phyloP scores from a whole-genome alignment of 2,797 vertebrate genomes.

The Hypotaenidia philippensis region DNA sequence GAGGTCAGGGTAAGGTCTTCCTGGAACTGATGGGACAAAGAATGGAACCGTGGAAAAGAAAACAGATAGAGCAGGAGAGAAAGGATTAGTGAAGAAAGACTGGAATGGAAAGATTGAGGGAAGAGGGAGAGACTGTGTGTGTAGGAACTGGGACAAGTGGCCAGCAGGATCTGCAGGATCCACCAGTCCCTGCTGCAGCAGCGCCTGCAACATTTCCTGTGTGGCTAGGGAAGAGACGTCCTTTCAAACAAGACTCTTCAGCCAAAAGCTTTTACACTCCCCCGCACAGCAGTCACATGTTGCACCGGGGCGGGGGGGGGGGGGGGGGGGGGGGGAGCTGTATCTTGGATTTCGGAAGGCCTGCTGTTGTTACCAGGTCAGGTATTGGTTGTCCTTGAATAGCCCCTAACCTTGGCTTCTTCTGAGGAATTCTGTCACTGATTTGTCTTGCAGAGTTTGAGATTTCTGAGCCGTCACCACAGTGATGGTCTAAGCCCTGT shows the following conservation, averaged over 20 bases:
- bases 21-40: neutral
- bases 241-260: neutral
- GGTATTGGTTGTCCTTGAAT: neutral
- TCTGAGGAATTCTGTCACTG: neutral
- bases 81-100: neutral
- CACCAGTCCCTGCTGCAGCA: neutral
- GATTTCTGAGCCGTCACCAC: neutral
- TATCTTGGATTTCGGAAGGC: neutral
- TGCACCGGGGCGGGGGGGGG: too few relatives aligned
- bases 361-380: neutral
- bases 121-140: neutral
- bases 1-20: neutral
- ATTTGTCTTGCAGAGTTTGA: neutral
- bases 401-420: neutral
- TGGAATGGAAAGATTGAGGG: neutral
- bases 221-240: neutral
- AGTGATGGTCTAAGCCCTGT: neutral
- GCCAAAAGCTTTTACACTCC: neutral
- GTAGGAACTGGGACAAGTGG: neutral
- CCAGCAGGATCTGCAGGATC: neutral
- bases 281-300: neutral
- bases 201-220: neutral
- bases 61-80: neutral
- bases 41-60: neutral
- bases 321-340: rapidly evolving